phyloP scores from a whole-genome alignment of 2,113 vertebrate genomes.

The Gulo gulo region DNA sequence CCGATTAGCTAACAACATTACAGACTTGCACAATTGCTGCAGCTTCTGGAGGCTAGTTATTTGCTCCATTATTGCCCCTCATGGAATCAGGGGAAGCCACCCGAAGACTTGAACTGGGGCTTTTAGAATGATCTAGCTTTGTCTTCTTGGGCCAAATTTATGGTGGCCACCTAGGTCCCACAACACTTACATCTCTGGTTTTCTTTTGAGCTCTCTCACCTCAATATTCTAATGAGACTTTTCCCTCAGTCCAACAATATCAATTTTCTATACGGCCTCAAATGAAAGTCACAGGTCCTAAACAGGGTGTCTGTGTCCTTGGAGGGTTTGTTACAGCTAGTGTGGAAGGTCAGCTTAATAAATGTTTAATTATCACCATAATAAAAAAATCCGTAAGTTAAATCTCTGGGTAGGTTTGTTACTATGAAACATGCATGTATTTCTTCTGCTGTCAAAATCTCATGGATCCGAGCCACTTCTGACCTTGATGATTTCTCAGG shows the following conservation, averaged over 20 bases:
- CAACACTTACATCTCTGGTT: not conserved
- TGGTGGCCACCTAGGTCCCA: not conserved
- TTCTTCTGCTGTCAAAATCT: slow-evolving; percentile 45
- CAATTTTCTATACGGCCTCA: not conserved
- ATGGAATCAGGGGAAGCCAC: not conserved
- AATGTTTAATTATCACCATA: slow-evolving; percentile 8
- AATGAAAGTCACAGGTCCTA: not conserved
- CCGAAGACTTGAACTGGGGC: not conserved
- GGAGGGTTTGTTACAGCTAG: not conserved
- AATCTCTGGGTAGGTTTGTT: not conserved
- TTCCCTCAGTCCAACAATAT: not conserved
- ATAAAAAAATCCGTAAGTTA: not conserved
- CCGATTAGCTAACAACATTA: not conserved
- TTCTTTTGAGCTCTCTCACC: not conserved
- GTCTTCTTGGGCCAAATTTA: not conserved
- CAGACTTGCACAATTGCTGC: fast-evolving
- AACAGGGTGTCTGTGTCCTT: not conserved
- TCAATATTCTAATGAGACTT: not conserved
- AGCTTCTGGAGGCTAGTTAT: not conserved
- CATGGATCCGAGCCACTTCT: not conserved
- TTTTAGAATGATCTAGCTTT: not conserved
- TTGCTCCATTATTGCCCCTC: not conserved
- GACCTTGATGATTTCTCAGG: slow-evolving; percentile 34
- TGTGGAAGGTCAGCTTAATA: slow-evolving; percentile 19
- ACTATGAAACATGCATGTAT: not conserved